Conservation (phyloP, 2,797 vertebrate genomes). For the Chelonia mydas region DNA sequence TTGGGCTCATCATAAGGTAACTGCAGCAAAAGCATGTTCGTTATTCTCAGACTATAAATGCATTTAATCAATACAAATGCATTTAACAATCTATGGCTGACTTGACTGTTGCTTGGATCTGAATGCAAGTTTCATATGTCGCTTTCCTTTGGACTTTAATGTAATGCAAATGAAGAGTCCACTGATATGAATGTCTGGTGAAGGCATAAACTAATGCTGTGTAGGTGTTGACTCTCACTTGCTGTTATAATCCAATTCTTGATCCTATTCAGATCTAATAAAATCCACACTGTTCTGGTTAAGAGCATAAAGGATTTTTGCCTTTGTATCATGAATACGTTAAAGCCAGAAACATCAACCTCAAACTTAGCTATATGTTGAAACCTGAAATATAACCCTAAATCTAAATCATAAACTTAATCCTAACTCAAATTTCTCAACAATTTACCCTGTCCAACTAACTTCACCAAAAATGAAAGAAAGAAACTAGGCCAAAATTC, state of each 20-base stretch:
- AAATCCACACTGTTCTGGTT: conserved; percentile 10
- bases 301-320: neutral
- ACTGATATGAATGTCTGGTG: conserved; percentile 65
- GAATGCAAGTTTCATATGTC: conserved; percentile 71
- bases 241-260: conserved; percentile 36
- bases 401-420: conserved; percentile 39
- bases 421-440: conserved; percentile 5
- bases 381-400: conserved; percentile 20
- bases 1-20: conserved; percentile 69
- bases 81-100: conserved; percentile 77
- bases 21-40: conserved; percentile 65
- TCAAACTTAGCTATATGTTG: conserved; percentile 39
- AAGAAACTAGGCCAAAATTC: neutral
- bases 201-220: conserved; percentile 69
- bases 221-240: conserved; percentile 66
- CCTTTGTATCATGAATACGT: neutral
- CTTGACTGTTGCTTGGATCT: conserved; percentile 74
- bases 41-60: conserved; percentile 74
- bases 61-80: conserved; percentile 79
- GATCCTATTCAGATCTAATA: conserved; percentile 43
- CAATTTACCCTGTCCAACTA: neutral
- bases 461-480: neutral
- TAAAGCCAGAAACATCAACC: conserved; percentile 41
- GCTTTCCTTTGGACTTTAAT: conserved; percentile 74
- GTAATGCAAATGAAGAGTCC: conserved; percentile 57